Evolutionary conservation across 2,113 vertebrate genomes (phyloP), one percentile per base, ranked within the genome.

Genomic region (Casuarius casuarius): DNA sequence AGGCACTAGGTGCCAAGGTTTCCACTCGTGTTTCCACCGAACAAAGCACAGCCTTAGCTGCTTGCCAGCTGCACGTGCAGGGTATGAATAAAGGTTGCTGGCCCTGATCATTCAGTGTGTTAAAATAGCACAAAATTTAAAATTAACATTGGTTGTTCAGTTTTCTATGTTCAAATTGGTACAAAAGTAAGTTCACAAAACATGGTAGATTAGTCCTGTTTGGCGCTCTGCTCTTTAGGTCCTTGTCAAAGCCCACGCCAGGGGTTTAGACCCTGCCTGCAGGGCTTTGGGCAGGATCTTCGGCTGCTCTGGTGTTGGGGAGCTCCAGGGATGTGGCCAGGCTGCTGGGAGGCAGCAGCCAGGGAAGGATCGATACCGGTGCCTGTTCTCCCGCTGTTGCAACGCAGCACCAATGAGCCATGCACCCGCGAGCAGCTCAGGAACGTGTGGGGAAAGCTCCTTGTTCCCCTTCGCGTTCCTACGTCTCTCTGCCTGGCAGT

Each of bases 1-100:
- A 5, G 31, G 8, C 5, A 9, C 51, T 15, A 23, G 0, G 0
- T 78, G 42, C 35, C 5, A 2, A 58, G 11, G 49, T 67, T 18
- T 38, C 58, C 23, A 70, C 33, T 48, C 51, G 31, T 1, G 22
- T 44, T 84, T 80, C 72, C 46, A 6, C 44, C 61, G 52, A 51
- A 56, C 35, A 48, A 26, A 25, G 18, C 31, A 68, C 38, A 86
- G 23, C 40, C 25, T 42, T 31, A 82, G 23, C 49, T 51, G 68
- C 46, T 40, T 54, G 19, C n/a, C 46, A 78, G 67, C 66, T 85
- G 16, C 11, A 18, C 16, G 2, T 23, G 35, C 8, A 38, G 31
- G 26, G 5, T 71, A 7, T 42, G 38, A 62, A 63, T 21, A 85
- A 54, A 72, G 14, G 44, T 70, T 86, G 22, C 56, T 67, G 40